Evolutionary conservation across 23 tunicate species (phyloP), one percentile per base, ranked within the genome.

Genomic region (Trididemnum clinides): DNA sequence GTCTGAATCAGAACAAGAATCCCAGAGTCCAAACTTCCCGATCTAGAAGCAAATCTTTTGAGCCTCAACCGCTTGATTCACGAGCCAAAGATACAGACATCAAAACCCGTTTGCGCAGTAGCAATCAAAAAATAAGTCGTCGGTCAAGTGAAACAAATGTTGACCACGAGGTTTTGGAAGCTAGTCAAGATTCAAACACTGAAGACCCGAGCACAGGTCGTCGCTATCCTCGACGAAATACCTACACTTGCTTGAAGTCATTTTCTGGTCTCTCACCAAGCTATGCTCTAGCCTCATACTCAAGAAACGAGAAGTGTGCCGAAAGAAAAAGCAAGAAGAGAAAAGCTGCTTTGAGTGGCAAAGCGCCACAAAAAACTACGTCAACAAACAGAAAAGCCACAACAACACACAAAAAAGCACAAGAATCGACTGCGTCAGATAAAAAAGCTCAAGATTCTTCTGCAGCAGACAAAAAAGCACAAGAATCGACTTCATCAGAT

Each of bases 201-300:
- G 37, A 4, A 19, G 37, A 66, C 6, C 5, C 37, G 37, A 64
- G 63, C 36, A 6, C 84, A 6, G 29, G 86, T 20, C 78, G 97
- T 23, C 74, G 97, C 25, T 92, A 92, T 54, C 97, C 97, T 0
- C 37, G 97, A 1, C 74, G 97, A 0, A 83, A 92, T 51, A 76
- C 97, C 0, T 87, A 59, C 88, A 92, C 88, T 28, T 87, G 97
- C 81, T 76, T 92, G 59, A 82, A 82, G 39, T 92, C 97, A 0
- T 92, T 92, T 82, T 92, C 97, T 27, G 97, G 97, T 4, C 44
- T 92, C 35, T 92, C 97, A 23, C 91, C 97, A 28, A 87, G 78
- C 34, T 92, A 92, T 36, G 97, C 97, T 1, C 78, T 92, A 20
- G 92, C 86, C 2, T 92, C 91, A 0, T 92, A 92, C 82, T 87